Base-by-base conservation (phyloP, 2,113 vertebrate genomes). In the Macquaria australasica region DNA sequence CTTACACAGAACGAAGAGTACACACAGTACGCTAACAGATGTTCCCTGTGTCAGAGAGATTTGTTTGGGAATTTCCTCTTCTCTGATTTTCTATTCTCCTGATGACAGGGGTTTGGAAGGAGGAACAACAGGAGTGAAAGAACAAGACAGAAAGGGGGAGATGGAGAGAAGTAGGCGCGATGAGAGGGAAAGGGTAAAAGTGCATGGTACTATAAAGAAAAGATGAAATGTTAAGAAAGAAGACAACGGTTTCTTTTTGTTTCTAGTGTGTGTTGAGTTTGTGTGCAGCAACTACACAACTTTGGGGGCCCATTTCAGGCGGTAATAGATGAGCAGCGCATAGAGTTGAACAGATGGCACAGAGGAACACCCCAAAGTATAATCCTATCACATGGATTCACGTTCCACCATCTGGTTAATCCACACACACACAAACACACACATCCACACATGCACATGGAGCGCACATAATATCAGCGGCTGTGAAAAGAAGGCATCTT, bases 361-460 rank as follows among this genome's bases (percentile, higher is more conserved):
- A 41, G 95, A 97, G 96, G 96, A 97, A 95, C 95, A 96, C 95
- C 96, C 96, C 97, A 96, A 97, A 97, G 96, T 97, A 97, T 98
- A 98, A 99, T 98, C 97, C 97, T 98, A 97, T 99, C 97, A 98
- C 96, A 97, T 96, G 95, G 96, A 97, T 97, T 97, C 97, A 96
- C 97, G 96, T 97, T 96, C 96, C 96, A 95, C 97, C 97, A 99
- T 98, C 97, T 98, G 97, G 97, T 97, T 97, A 97, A 98, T 97
- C 96, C 96, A 68, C 67, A 70, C 87, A 90, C 60, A 69, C 41
- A 73, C 37, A 84, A 41, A 81, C 62, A 87, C 64, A 82, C 78
- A 68, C 63, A 7, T 43, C 37, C 82, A 79, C 87, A 79, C 89
- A 84, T 82, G 63, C 89, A 88, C 93, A 87, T 82, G 72, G 88